Conservation (phyloP, 1,140 invertebrate species). For the Rhagoletis pomonella region DNA sequence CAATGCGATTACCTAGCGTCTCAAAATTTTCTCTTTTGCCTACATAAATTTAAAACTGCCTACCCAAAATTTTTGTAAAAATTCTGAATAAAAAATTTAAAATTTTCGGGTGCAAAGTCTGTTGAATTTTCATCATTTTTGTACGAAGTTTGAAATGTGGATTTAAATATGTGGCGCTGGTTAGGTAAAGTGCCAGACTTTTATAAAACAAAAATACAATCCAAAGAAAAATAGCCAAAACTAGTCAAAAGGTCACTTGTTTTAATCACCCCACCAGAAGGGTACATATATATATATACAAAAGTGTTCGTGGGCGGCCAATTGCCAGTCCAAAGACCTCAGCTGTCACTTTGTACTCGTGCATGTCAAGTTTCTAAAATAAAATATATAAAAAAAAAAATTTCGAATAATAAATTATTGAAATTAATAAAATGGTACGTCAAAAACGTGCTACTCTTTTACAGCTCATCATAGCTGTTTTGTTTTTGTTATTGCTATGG, state of each 20-base stretch:
- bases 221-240: no score
- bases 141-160: no score
- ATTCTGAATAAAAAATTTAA: not conserved
- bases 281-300: no score
- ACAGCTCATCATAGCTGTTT: not conserved
- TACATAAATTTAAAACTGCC: no score
- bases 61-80: not conserved
- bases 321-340: conserved; percentile 2
- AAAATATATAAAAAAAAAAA: not conserved
- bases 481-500: not conserved
- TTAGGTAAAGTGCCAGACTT: no score
- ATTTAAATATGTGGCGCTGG: no score
- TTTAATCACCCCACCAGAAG: no score
- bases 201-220: no score
- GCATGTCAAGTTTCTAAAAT: not conserved
- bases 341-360: conserved; percentile 25
- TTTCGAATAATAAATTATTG: conserved; percentile 4
- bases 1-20: no score
- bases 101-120: not conserved
- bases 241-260: no score
- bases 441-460: conserved; percentile 5
- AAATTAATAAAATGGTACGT: conserved; percentile 31
- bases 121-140: no score
- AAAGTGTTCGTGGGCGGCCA: not conserved
- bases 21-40: no score